Conservation (phyloP, 2,797 vertebrate species). For the Hydrophis major region DNA sequence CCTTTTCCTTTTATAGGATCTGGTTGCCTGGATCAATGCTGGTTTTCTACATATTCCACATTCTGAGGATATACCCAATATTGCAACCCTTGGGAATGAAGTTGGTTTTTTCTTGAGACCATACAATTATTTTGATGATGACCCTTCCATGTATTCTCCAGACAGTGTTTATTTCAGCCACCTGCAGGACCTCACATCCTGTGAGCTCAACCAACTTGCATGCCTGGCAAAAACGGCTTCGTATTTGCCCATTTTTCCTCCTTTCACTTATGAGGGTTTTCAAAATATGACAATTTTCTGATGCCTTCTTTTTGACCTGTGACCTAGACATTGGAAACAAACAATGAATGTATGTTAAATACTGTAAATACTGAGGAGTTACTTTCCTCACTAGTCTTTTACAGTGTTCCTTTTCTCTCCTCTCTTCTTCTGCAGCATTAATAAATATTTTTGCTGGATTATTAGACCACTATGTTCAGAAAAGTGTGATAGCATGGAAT, state of each 20-base stretch:
- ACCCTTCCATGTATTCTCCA: constrained; percentile 83
- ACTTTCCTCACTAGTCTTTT: background rate
- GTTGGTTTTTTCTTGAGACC: constrained; percentile 86
- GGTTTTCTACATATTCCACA: constrained; percentile 94
- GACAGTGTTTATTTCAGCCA: constrained; percentile 77
- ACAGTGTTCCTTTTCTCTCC: background rate
- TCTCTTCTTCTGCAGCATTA: background rate
- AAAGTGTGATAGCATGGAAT: background rate
- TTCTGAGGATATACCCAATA: constrained; percentile 90
- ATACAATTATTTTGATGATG: constrained; percentile 89
- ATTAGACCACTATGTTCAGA: background rate
- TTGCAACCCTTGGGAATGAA: constrained; percentile 84
- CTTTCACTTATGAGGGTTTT: constrained; percentile 81
- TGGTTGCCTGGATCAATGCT: constrained; percentile 90
- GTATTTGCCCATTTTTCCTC: constrained; percentile 74
- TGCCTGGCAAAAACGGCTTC: constrained; percentile 75
- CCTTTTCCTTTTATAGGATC: constrained; percentile 73
- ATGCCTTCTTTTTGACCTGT: background rate
- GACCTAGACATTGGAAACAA: background rate
- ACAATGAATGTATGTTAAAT: background rate
- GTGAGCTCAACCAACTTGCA: constrained; percentile 81
- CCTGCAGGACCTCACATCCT: constrained; percentile 65
- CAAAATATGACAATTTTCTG: constrained; percentile 45
- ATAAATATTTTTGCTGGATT: background rate
- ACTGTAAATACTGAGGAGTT: background rate